Conservation (phyloP, 2,113 vertebrate species). For the Rhynchomys soricoides region DNA sequence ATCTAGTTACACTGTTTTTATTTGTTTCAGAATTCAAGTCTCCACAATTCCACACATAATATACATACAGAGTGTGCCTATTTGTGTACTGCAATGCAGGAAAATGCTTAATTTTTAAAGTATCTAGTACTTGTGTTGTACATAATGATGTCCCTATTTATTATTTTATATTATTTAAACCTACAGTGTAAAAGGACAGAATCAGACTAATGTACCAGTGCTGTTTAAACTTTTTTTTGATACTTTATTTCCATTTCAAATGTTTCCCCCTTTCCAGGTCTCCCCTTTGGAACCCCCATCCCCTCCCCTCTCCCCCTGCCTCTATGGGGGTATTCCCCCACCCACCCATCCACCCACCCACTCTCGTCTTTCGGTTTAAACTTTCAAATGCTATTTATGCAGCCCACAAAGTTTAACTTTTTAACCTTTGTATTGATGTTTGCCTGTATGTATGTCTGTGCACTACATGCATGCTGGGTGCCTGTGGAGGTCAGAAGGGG, state of each 20-base stretch:
- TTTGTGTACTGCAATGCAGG: not conserved
- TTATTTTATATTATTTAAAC: constrained; percentile 48
- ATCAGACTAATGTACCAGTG: not conserved
- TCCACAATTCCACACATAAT: not conserved
- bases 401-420: not conserved
- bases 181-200: not conserved
- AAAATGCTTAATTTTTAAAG: constrained; percentile 25
- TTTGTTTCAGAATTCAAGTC: constrained; percentile 44
- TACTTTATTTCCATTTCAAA: no score
- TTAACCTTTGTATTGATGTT: not conserved
- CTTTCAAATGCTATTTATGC: constrained; percentile 24
- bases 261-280: no score
- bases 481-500: not conserved
- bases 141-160: constrained; percentile 7
- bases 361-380: no score
- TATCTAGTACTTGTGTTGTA: not conserved
- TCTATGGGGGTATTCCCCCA: no score
- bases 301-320: no score
- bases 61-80: not conserved
- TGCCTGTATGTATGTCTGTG: not conserved
- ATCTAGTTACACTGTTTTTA: constrained; percentile 3
- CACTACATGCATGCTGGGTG: not conserved
- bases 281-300: no score
- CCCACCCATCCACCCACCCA: no score
- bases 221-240: not conserved